Conservation (phyloP, 2,113 vertebrate species). For the Neotragus moschatus region DNA sequence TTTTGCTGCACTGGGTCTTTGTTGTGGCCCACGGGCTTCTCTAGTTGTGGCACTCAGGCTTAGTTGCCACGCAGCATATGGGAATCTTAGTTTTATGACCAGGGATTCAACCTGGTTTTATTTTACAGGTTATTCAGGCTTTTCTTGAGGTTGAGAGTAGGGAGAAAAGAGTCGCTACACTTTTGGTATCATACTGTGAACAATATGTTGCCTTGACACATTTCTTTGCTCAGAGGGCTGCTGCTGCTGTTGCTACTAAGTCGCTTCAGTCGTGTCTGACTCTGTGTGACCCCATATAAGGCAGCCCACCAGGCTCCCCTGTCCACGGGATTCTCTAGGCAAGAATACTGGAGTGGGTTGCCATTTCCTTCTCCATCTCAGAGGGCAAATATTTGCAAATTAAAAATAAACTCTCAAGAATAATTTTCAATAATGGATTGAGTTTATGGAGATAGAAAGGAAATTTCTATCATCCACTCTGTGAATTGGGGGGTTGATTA, state of each 20-base stretch:
- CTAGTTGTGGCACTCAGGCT: background rate
- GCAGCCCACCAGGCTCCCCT: background rate
- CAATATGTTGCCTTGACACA: background rate
- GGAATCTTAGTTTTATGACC: background rate
- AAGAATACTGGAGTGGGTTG: background rate
- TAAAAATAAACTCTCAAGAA: background rate
- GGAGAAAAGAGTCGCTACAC: background rate
- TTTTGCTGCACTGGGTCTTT: background rate
- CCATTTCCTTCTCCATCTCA: background rate
- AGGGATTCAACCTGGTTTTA: background rate
- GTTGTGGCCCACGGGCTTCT: background rate
- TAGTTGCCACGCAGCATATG: background rate
- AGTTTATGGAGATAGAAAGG: background rate
- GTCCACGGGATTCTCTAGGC: background rate
- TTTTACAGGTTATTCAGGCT: background rate
- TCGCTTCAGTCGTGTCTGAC: background rate
- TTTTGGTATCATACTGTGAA: background rate
- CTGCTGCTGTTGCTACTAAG: background rate
- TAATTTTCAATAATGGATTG: background rate
- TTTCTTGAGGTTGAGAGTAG: background rate
- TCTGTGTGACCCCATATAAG: background rate
- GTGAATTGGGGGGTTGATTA: background rate
- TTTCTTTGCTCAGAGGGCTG: background rate
- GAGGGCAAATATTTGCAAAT: background rate
- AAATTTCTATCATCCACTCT: background rate